phyloP scores from a whole-genome alignment of 2,888 invertebrate genomes.

The Chalcosyrphus nemorum region DNA sequence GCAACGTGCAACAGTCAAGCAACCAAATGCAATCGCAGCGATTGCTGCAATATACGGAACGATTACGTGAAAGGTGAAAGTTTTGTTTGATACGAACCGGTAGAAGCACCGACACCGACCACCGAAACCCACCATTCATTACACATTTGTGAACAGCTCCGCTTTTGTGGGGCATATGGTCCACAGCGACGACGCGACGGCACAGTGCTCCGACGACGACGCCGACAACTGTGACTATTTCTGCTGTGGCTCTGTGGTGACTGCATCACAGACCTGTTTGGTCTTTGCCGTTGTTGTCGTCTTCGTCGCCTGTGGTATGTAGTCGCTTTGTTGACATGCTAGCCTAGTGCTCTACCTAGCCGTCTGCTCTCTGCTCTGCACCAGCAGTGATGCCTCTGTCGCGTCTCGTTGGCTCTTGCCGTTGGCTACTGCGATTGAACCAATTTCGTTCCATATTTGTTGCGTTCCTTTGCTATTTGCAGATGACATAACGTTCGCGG shows the following conservation, averaged over 20 bases:
- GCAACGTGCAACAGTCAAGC: conserved; percentile 53
- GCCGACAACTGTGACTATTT: conserved; percentile 46
- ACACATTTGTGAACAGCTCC: conserved; percentile 68
- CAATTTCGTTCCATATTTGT: conserved; percentile 71
- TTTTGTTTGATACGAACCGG: conserved; percentile 75
- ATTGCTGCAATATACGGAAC: conserved; percentile 75
- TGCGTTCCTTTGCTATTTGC: conserved; percentile 73
- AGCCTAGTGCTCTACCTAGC: conserved; percentile 74
- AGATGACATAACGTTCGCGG: conserved; percentile 72
- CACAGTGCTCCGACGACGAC: conserved; percentile 22
- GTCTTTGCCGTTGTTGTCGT: conserved; percentile 35
- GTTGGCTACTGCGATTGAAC: conserved; percentile 69
- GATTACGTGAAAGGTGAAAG: conserved; percentile 82
- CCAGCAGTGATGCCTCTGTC: conserved; percentile 51
- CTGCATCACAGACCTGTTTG: conserved; percentile 72
- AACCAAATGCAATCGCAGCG: conserved; percentile 62
- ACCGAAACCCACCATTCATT: conserved; percentile 64
- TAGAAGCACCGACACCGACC: conserved; percentile 53
- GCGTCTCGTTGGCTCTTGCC: conserved; percentile 36
- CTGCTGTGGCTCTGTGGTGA: conserved; percentile 58
- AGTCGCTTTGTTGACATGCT: conserved; percentile 73
- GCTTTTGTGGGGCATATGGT: conserved; percentile 72
- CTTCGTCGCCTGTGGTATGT: conserved; percentile 18
- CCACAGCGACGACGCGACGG: conserved; percentile 41
- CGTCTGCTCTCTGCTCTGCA: conserved; percentile 55